phyloP scores from a whole-genome alignment of 2,113 vertebrate species.

The Agapornis roseicollis region DNA sequence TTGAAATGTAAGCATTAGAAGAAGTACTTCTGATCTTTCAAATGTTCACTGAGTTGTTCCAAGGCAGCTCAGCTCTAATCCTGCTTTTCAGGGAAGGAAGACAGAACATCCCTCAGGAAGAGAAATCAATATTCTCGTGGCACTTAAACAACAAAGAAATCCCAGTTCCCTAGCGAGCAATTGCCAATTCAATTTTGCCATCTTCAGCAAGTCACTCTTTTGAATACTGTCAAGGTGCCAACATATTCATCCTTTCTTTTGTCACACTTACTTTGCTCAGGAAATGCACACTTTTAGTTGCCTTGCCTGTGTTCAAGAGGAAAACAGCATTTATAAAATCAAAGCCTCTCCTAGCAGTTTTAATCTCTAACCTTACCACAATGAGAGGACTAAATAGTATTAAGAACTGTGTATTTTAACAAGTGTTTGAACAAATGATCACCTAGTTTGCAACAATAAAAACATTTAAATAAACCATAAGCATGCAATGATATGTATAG shows the following conservation, averaged over 20 bases:
- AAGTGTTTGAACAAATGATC: neutral
- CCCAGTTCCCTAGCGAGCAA: neutral
- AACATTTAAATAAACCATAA: neutral
- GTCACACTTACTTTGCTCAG: neutral
- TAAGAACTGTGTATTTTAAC: neutral
- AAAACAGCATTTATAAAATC: neutral
- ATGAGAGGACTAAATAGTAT: neutral
- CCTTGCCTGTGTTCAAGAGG: neutral
- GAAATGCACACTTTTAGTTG: neutral
- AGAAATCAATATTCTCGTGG: slow-evolving; percentile 30
- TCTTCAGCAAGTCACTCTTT: neutral
- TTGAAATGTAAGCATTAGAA: neutral
- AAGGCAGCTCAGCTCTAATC: neutral
- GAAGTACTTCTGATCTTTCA: neutral
- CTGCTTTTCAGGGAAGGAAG: slow-evolving; percentile 34
- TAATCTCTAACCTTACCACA: neutral
- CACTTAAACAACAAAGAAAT: slow-evolving; percentile 40
- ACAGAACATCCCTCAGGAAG: slow-evolving; percentile 14
- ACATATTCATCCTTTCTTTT: slow-evolving; percentile 35
- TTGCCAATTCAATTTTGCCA: slow-evolving; percentile 4
- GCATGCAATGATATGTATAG: neutral
- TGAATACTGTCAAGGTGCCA: slow-evolving; percentile 4
- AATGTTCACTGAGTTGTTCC: neutral
- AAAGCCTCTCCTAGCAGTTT: neutral
- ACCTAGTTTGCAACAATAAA: neutral